Evolutionary conservation across 1,140 invertebrate genomes (phyloP).

Genomic region (Drosophila neocordata): DNA sequence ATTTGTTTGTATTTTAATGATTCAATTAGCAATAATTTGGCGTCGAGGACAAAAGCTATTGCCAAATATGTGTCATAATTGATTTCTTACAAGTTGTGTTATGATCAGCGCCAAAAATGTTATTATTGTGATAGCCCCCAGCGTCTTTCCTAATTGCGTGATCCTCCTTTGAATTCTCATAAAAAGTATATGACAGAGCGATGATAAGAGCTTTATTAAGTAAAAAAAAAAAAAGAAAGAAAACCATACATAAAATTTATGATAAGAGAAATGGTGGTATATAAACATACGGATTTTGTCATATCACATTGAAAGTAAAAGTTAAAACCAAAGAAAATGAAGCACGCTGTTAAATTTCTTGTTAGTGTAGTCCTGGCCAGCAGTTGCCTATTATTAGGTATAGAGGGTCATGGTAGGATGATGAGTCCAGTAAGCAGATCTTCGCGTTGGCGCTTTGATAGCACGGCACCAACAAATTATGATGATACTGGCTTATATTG

Average conservation of each 20-base stretch:
- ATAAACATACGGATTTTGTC: constrained; percentile 37
- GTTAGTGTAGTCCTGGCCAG: constrained; percentile 17
- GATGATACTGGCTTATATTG: constrained; percentile 87
- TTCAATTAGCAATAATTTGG: constrained; percentile 32
- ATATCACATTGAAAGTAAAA: constrained; percentile 37
- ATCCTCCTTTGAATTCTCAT: constrained; percentile 42
- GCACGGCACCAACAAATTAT: constrained; percentile 85
- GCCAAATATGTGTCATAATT: constrained; percentile 48
- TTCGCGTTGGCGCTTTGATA: constrained; percentile 86
- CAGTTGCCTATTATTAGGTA: constrained; percentile 11
- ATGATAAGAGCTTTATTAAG: constrained; percentile 53
- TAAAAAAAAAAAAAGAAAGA: constrained; percentile 47
- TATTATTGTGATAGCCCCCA: constrained; percentile 18
- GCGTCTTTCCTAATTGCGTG: constrained; percentile 32
- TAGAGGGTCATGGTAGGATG: constrained; percentile 86
- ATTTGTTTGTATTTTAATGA: constrained; percentile 23
- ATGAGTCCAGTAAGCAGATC: constrained; percentile 87
- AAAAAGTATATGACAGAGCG: constrained; percentile 36
- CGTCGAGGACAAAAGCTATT: constrained; percentile 17
- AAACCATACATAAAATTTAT: constrained; percentile 36
- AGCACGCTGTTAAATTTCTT: constrained; percentile 11
- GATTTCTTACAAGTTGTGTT: constrained; percentile 25
- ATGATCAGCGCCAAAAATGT: constrained; percentile 6
- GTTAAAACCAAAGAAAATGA: constrained; percentile 41
- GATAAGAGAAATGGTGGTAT: constrained; percentile 51